Evolutionary conservation across 2,797 vertebrate genomes (phyloP).

Genomic region (Anabas testudineus): DNA sequence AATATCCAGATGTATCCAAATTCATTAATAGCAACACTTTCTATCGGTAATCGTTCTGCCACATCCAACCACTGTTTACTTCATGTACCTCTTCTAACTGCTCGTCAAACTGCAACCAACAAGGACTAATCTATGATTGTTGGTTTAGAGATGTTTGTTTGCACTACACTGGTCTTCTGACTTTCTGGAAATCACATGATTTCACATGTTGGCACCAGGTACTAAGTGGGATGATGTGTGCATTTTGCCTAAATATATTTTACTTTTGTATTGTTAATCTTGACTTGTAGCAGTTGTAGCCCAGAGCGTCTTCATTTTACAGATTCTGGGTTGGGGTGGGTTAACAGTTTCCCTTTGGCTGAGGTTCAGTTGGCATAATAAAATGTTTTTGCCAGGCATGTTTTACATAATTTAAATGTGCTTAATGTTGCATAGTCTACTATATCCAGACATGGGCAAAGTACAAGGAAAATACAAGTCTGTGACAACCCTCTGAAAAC

Average conservation of each 20-base stretch:
- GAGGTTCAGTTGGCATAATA: conserved; percentile 15
- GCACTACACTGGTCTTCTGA: conserved; percentile 61
- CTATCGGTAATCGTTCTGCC: conserved; percentile 14
- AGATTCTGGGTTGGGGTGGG: background rate
- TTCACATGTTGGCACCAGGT: conserved; percentile 62
- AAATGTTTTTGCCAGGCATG: conserved; percentile 19
- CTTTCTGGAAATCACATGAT: conserved; percentile 82
- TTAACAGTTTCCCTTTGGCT: conserved; percentile 15
- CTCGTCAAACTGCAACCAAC: conserved; percentile 36
- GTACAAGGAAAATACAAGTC: background rate
- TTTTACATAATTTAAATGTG: conserved; percentile 25
- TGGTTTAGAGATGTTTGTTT: conserved; percentile 80
- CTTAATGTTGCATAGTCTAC: background rate
- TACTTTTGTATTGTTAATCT: background rate
- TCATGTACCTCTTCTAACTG: conserved; percentile 22
- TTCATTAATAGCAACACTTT: conserved; percentile 7
- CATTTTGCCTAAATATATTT: background rate
- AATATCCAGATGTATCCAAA: conserved; percentile 41
- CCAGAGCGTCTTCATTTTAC: no score
- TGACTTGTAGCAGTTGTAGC: background rate
- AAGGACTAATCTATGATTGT: conserved; percentile 66
- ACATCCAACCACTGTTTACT: conserved; percentile 15
- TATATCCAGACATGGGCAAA: background rate
- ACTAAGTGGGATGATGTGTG: background rate
- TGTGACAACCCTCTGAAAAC: background rate